These are phyloP conservation scores for Delphinus delphis DNA, from an alignment of 2,113 vertebrate species.

Conservation along the genomic window DNA sequence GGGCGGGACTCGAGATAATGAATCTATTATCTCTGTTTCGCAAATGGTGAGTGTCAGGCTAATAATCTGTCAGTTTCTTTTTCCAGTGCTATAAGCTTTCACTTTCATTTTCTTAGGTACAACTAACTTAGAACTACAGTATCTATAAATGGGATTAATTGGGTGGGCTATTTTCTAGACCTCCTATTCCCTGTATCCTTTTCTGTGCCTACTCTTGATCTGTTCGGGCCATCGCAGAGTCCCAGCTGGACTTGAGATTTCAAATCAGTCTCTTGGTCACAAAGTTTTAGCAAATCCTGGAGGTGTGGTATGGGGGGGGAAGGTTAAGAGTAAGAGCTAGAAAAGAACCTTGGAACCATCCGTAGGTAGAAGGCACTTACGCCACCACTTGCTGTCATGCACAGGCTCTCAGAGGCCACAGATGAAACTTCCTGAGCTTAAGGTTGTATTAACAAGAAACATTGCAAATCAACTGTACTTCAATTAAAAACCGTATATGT, in stretches of 20 bases:
- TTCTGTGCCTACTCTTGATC: background rate
- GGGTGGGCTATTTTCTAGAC: background rate
- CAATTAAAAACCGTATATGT: background rate
- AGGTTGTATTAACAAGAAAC: background rate
- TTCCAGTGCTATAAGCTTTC: slow-evolving; percentile 47
- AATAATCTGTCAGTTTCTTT: slow-evolving; percentile 72
- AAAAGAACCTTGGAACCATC: background rate
- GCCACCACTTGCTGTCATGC: rapidly evolving
- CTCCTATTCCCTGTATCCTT: background rate
- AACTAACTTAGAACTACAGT: background rate
- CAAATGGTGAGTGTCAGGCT: slow-evolving; percentile 73
- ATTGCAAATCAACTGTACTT: background rate
- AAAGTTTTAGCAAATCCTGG: background rate
- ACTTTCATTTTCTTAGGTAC: slow-evolving; percentile 58
- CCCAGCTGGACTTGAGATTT: background rate
- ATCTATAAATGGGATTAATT: background rate
- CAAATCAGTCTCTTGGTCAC: background rate
- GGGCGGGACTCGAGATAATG: slow-evolving; percentile 70
- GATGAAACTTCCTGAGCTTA: background rate
- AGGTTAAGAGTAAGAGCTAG: background rate
- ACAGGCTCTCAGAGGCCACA: background rate
- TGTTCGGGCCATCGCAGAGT: background rate
- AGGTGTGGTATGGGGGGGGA: background rate
- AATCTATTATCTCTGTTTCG: slow-evolving; percentile 79
- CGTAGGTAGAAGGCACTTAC: background rate